Conservation (phyloP, 1,140 invertebrate species). For the Chlorops oryzae region DNA sequence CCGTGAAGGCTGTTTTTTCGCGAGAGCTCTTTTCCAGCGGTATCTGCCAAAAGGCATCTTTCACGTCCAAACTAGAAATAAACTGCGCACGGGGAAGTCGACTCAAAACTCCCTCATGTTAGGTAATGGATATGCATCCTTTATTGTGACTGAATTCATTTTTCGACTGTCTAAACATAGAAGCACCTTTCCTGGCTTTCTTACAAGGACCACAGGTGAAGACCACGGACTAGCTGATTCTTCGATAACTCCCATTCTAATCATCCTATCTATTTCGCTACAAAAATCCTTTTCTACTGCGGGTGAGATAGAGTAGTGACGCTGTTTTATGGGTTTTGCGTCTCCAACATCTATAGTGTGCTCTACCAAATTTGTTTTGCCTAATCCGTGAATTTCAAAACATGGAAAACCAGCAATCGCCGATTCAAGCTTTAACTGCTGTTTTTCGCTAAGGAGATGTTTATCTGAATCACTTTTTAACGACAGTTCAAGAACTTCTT, state of each 20-base stretch:
- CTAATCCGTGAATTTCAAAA: not conserved
- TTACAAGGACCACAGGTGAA: conserved; percentile 24
- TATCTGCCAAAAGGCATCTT: conserved; percentile 38
- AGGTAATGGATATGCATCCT: conserved; percentile 32
- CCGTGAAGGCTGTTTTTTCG: conserved; percentile 47
- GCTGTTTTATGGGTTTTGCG: not conserved
- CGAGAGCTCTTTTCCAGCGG: conserved; percentile 22
- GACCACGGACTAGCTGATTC: conserved; percentile 25
- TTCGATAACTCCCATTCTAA: conserved; percentile 18
- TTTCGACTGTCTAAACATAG: conserved; percentile 33
- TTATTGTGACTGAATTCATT: conserved; percentile 27
- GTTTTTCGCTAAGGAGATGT: not conserved
- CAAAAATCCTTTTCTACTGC: too few species aligned
- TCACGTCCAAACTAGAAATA: conserved; percentile 10
- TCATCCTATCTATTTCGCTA: conserved; percentile 3
- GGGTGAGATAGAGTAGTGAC: not conserved
- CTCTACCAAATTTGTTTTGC: not conserved
- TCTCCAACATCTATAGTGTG: not conserved
- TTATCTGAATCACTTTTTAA: not conserved
- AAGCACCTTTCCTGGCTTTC: conserved; percentile 20
- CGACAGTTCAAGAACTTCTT: too few species aligned
- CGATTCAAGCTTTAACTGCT: not conserved
- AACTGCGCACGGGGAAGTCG: conserved; percentile 15
- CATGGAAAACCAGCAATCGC: not conserved
- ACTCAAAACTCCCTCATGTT: conserved; percentile 14